Percentiles rank a stretch among this genome's conserved stretches.
Conservation (phyloP, 2,113 vertebrate genomes). For the Peromyscus leucopus region DNA sequence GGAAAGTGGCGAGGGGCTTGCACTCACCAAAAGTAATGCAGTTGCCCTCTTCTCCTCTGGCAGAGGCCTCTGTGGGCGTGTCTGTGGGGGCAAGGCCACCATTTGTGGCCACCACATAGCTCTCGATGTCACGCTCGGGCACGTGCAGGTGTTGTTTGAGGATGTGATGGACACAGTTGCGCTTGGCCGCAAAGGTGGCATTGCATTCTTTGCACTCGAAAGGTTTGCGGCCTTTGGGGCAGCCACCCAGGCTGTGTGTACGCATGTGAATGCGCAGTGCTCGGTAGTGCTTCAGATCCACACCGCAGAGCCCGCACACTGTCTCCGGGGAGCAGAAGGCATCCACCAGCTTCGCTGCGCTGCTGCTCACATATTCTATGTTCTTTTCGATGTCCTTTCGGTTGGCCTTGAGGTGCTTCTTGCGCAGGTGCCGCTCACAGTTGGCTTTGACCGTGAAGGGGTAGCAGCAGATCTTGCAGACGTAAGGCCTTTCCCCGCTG, state of each 20-base stretch:
- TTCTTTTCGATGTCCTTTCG: constrained; percentile 98
- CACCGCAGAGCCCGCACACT: constrained; percentile 93
- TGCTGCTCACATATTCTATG: constrained; percentile 95
- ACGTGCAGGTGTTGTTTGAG: constrained; percentile 97
- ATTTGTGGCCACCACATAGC: constrained; percentile 90
- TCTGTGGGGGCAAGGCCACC: constrained; percentile 80
- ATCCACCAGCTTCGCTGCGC: constrained; percentile 88
- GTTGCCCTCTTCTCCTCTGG: constrained; percentile 82
- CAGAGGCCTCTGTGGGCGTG: not conserved
- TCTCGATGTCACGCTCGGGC: constrained; percentile 95
- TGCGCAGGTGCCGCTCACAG: constrained; percentile 97
- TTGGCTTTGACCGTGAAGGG: constrained; percentile 99
- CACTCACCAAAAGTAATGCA: constrained; percentile 82
- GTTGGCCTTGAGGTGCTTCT: constrained; percentile 97
- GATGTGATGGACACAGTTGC: constrained; percentile 97
- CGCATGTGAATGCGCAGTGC: constrained; percentile 97
- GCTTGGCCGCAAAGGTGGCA: constrained; percentile 94
- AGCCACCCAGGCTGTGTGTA: constrained; percentile 87
- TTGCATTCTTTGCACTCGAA: constrained; percentile 96
- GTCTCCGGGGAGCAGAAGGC: constrained; percentile 91
- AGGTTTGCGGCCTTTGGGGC: constrained; percentile 94
- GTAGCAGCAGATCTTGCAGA: constrained; percentile 99
- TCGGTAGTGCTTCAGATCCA: constrained; percentile 95
- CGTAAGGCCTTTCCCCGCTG: constrained; percentile 97
- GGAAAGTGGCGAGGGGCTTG: constrained; percentile 85